A percentile compares a stretch with the other conserved stretches of the same genome.
These are phyloP conservation scores for Parasteatoda tepidariorum DNA, from an alignment of 1,140 invertebrate species.

Conservation along the genomic window DNA sequence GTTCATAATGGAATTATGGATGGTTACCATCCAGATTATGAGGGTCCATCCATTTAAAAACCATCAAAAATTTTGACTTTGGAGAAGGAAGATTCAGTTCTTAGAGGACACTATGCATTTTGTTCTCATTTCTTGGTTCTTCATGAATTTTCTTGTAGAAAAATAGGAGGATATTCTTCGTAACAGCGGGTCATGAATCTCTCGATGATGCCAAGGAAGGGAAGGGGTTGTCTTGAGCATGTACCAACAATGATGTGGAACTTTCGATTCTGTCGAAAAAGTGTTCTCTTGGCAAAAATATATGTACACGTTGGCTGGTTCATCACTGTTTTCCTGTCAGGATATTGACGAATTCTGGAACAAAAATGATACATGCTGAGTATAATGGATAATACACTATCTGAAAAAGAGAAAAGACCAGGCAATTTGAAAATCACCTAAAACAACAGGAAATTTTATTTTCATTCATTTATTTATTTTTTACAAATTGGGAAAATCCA, in stretches of 20 bases:
- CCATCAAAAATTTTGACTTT: no score
- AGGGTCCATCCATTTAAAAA: no score
- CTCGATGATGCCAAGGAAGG: neutral
- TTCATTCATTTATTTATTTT: no score
- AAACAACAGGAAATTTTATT: neutral
- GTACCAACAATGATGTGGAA: neutral
- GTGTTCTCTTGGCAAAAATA: constrained; percentile 42
- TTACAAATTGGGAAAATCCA: no score
- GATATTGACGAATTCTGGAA: constrained; percentile 53
- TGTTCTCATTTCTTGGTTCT: no score
- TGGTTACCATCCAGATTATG: no score
- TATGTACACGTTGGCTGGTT: constrained; percentile 27
- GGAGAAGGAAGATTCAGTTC: no score
- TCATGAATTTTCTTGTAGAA: constrained; percentile 20
- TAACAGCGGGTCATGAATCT: constrained; percentile 3
- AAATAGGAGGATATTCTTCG: constrained; percentile 23
- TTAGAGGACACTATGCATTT: no score
- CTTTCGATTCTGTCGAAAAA: neutral
- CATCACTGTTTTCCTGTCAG: constrained; percentile 53
- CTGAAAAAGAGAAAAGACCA: neutral
- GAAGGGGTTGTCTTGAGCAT: neutral
- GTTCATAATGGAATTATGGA: no score
- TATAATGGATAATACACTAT: neutral
- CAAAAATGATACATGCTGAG: neutral
- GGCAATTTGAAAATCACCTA: neutral